Evolutionary conservation across 1,140 invertebrate genomes (phyloP), one percentile per base, ranked within the genome.

Genomic region (Holcopasites calliopsidis): DNA sequence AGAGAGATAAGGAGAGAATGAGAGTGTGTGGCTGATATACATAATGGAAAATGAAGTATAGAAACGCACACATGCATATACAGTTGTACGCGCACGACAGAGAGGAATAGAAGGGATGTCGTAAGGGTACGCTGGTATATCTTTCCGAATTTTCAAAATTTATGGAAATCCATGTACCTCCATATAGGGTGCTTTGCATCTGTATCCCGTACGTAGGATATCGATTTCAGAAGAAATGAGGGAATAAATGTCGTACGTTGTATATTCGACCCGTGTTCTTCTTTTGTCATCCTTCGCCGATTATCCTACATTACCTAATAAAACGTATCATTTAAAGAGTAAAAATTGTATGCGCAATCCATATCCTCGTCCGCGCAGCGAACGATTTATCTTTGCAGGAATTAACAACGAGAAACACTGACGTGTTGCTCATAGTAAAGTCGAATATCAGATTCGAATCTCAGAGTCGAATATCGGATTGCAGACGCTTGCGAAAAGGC

Each of bases 191-290:
- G 55, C 62, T 73, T 54, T 80, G 69, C 72, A 77, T 80, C 68
- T 68, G n/a, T n/a, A 62, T n/a, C 55, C 44, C 55, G 68, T 72
- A 52, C 62, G 69, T 80, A 80, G 74, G 68, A 62, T 61, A 49
- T 77, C 52, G 68, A 77, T 77, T 71, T 72, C 72, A 77, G 69
- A 31, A 58, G 69, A 50, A 68, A 57, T 54, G 70, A 50, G 49
- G 66, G n/a, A 80, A 80, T 80, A 80, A 80, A 80, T 80, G 78
- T 80, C 78, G 69, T 80, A 72, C 78, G 69, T 77, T 77, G 75
- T 77, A 72, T 77, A 72, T 77, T 65, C 35, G 13, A 8, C 21
- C 33, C 23, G 38, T 13, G 47, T 31, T 26, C 18, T 58, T 44
- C 38, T 16, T 64, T 7, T 23, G 6, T 40, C 28, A 16, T 18